Conservation (phyloP, 2,113 vertebrate genomes). For the Ciconia boyciana region DNA sequence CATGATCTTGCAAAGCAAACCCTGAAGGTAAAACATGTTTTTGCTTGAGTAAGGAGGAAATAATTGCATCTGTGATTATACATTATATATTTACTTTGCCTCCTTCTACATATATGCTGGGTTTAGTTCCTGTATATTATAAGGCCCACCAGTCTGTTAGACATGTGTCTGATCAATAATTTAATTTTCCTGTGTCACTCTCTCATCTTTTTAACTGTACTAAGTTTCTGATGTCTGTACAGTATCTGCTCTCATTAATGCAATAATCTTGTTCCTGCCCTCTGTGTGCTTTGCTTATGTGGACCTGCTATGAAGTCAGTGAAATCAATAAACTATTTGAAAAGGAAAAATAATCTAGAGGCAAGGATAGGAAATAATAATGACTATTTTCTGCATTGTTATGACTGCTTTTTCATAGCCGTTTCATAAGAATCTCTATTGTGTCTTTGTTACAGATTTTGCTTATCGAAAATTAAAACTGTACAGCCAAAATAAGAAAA, state of each 20-base stretch:
- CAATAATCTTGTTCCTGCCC: neutral
- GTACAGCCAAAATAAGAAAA: neutral
- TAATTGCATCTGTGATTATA: neutral
- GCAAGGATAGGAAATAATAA: neutral
- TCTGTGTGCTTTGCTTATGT: neutral
- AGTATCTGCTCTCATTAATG: neutral
- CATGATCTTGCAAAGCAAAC: neutral
- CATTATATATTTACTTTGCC: neutral
- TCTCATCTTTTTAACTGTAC: neutral
- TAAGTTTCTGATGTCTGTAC: neutral
- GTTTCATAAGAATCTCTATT: neutral
- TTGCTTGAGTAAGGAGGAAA: neutral
- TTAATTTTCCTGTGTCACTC: neutral
- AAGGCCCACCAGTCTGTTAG: neutral
- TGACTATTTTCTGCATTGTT: neutral
- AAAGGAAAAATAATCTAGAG: neutral
- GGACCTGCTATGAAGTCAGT: neutral
- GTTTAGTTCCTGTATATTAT: neutral
- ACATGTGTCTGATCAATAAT: slow-evolving; percentile 4
- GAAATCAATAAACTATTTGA: neutral
- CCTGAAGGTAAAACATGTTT: neutral
- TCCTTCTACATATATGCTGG: neutral
- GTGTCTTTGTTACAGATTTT: neutral
- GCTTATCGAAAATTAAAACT: neutral
- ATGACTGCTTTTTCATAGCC: neutral